Conservation (phyloP, 2,797 vertebrate genomes). For the Masticophis lateralis region DNA sequence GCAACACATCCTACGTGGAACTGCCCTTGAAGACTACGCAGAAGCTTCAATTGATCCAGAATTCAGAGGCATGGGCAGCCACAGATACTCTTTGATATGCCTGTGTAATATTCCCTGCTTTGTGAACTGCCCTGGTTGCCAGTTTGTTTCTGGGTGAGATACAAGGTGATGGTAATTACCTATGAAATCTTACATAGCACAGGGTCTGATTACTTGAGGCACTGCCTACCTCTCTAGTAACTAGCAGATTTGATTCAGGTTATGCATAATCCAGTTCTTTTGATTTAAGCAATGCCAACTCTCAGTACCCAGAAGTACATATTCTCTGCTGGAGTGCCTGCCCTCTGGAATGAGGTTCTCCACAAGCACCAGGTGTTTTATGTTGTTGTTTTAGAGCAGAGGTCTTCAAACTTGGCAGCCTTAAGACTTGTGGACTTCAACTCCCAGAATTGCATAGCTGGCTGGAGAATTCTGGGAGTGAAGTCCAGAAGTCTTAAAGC, state of each 20-base stretch:
- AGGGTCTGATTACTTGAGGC: neutral
- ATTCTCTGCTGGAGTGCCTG: neutral
- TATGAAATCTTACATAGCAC: neutral
- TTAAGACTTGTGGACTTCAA: too few relatives aligned
- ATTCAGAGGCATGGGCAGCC: neutral
- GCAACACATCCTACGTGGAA: neutral
- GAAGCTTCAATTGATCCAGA: neutral
- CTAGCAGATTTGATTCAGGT: neutral
- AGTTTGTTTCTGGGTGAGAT: neutral
- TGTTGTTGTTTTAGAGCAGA: neutral
- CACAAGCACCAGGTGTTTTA: neutral
- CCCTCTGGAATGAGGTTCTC: neutral
- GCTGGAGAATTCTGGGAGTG: too few relatives aligned
- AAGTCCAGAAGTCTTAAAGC: too few relatives aligned
- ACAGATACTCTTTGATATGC: neutral
- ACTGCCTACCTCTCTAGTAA: neutral
- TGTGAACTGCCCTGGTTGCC: neutral
- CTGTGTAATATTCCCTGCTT: neutral
- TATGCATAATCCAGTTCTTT: neutral
- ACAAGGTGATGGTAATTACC: neutral
- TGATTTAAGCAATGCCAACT: neutral
- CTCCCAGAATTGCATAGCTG: too few relatives aligned
- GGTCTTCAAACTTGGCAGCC: too few relatives aligned
- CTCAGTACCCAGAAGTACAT: neutral
- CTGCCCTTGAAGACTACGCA: neutral